Percentiles rank a stretch among this genome's conserved stretches.
phyloP scores from a whole-genome alignment of 2,113 vertebrate species.

The Corythaixoides concolor region DNA sequence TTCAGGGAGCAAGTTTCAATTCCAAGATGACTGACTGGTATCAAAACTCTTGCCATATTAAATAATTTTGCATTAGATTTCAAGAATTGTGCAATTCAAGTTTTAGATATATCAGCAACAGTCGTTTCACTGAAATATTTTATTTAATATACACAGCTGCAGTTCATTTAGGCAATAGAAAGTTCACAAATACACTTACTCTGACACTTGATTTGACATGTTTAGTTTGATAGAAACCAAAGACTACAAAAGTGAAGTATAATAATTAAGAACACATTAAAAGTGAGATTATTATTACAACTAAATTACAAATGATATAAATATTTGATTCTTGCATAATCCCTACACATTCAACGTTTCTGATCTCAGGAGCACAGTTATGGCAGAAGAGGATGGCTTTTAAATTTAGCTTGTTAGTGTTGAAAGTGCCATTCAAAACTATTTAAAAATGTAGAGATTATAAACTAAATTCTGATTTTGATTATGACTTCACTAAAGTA shows the following conservation, averaged over 20 bases:
- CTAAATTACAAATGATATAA: background rate
- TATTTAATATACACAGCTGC: slow-evolving; percentile 47
- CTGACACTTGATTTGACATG: slow-evolving; percentile 13
- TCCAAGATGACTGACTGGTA: no score
- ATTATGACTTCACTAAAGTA: background rate
- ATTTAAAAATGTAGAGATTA: background rate
- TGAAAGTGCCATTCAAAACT: slow-evolving; percentile 14
- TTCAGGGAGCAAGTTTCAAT: background rate
- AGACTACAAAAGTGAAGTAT: slow-evolving; percentile 16
- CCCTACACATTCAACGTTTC: background rate
- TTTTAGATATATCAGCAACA: background rate
- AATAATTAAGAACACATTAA: slow-evolving; percentile 27
- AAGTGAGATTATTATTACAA: slow-evolving; percentile 24
- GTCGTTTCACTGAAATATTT: background rate
- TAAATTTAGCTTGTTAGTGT: background rate
- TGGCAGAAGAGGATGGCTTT: background rate
- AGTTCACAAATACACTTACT: slow-evolving; percentile 16
- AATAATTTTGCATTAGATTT: no score
- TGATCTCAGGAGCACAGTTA: background rate
- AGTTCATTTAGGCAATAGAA: slow-evolving; percentile 41
- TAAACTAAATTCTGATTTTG: background rate
- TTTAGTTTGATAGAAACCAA: slow-evolving; percentile 10
- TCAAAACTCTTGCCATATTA: no score
- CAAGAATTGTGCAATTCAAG: background rate
- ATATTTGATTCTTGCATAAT: background rate